Evolutionary conservation across 2,113 vertebrate species (phyloP).

Genomic region (Colossoma macropomum): DNA sequence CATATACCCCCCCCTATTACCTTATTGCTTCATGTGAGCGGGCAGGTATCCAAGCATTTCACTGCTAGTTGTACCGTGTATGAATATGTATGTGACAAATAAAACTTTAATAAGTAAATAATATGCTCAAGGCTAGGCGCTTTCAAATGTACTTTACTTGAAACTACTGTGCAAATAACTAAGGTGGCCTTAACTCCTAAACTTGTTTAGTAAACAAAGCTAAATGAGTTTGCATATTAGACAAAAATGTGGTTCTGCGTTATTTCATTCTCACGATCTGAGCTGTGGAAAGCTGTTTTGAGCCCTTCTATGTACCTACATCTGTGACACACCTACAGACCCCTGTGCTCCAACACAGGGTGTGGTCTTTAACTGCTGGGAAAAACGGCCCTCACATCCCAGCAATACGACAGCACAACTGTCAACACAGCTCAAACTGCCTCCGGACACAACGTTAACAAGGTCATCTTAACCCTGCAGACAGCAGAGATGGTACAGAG

Average conservation of each 20-base stretch:
- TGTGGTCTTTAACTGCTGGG: slow-evolving; percentile 3
- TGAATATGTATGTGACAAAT: too few relatives aligned
- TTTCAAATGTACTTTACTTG: too few relatives aligned
- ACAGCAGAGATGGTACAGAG: neutral
- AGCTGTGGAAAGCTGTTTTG: too few relatives aligned
- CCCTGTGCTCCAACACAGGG: slow-evolving; percentile 37
- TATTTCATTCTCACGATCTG: neutral
- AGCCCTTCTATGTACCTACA: neutral
- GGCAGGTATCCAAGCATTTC: too few relatives aligned
- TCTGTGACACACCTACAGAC: neutral
- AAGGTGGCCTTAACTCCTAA: neutral
- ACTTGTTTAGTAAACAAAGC: neutral
- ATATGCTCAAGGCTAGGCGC: too few relatives aligned
- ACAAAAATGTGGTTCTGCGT: neutral
- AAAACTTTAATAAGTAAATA: too few relatives aligned
- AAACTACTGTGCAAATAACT: too few relatives aligned
- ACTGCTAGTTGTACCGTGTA: too few relatives aligned
- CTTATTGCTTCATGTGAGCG: too few relatives aligned
- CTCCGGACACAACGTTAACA: neutral
- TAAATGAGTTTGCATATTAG: neutral
- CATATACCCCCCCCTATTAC: too few relatives aligned
- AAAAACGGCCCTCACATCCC: neutral
- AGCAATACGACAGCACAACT: neutral
- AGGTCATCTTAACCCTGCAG: neutral
- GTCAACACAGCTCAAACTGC: slow-evolving; percentile 2